Percentiles rank a stretch among this genome's conserved stretches.
These are phyloP conservation scores for Numenius arquata DNA, from an alignment of 2,113 vertebrate species.

Conservation along the genomic window DNA sequence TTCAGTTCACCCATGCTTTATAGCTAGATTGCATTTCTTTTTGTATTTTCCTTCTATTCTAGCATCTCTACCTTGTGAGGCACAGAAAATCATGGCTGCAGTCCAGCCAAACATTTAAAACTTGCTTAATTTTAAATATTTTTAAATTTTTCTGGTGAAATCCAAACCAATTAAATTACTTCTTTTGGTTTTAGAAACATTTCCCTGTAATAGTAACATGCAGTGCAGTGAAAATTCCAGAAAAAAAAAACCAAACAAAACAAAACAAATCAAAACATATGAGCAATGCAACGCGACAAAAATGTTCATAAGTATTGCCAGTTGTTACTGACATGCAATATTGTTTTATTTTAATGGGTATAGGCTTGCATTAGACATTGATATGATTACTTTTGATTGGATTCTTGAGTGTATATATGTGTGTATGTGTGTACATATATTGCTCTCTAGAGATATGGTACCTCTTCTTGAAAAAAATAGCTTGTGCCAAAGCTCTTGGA, in stretches of 20 bases:
- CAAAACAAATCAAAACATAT: too few species aligned
- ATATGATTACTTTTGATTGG: background rate
- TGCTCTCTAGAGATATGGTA: background rate
- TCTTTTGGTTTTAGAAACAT: background rate
- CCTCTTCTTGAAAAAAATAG: background rate
- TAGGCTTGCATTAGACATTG: background rate
- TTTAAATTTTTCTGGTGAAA: background rate
- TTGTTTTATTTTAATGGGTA: background rate
- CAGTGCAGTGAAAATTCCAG: background rate
- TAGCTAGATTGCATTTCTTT: background rate
- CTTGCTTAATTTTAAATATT: background rate
- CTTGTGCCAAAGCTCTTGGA: background rate
- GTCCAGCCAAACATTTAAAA: background rate
- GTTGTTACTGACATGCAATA: background rate
- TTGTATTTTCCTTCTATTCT: background rate
- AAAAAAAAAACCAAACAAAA: background rate
- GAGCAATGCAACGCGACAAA: background rate
- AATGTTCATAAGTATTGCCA: background rate
- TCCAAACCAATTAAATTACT: background rate
- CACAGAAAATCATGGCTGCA: background rate
- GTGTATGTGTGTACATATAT: background rate
- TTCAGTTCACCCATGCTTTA: background rate
- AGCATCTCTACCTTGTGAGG: background rate
- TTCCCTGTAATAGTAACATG: background rate
- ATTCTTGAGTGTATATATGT: background rate